Base-by-base conservation (phyloP, 2,888 invertebrate genomes). In the Leucophora obtusa region DNA sequence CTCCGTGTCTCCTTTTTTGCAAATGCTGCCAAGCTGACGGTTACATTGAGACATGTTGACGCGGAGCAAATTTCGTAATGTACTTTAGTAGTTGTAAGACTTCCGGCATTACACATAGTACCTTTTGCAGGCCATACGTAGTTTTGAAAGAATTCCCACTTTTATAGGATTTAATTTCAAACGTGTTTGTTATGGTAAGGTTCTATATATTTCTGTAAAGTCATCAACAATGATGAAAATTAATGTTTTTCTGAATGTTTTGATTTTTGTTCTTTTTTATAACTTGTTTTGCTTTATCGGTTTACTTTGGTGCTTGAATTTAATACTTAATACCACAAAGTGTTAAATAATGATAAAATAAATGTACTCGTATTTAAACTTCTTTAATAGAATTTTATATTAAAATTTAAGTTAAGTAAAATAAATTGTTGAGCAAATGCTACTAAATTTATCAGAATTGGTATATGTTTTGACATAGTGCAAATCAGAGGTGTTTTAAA, bases 141-240 rank as follows among this genome's bases (percentile, higher is more conserved):
- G 7, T 28, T 38, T 38, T 38, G 38, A 11, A n/a, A n/a, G 43
- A n/a, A 47, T 47, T 47, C 10, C 6, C n/a, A 47, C 4, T 47
- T 47, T n/a, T 47, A 47, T 47, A n/a, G 1, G n/a, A 6, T n/a
- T 47, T n/a, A 47, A 28, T 38, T 47, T n/a, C n/a, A 47, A 47
- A 6, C n/a, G 5, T 10, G 14, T n/a, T 47, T 47, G 43, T 47
- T 47, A 10, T n/a, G 43, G 38, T 38, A 11, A 11, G 14, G 11
- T 11, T 38, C 6, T n/a, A 47, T 47, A n/a, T 58, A 18, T 56
- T 43, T 51, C 35, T 83, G 87, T 86, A 84, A 86, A 86, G 87
- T 87, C 87, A 88, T 85, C 86, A 86, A 83, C 85, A 86, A 86
- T 87, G 88, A 89, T 89, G 89, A 85, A 89, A 88, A 89, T 89